phyloP scores from a whole-genome alignment of 2,888 invertebrate species.

The Nebria brevicollis region DNA sequence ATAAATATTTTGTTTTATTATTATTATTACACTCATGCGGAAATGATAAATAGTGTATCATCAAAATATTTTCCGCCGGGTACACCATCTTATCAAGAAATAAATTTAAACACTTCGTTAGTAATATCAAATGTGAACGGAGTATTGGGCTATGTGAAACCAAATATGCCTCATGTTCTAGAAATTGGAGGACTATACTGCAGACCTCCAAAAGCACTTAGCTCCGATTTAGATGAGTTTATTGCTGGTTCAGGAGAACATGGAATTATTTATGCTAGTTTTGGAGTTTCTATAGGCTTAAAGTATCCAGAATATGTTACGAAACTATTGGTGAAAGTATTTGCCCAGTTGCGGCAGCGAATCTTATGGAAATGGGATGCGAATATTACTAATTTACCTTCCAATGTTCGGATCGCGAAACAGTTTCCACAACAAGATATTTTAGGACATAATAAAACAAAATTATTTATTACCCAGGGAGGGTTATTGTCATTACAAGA shows the following conservation, averaged over 20 bases:
- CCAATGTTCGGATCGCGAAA: conserved; percentile 21
- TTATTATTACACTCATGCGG: not conserved
- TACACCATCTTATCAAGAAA: conserved; percentile 15
- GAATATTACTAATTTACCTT: conserved; percentile 15
- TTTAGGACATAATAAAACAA: conserved; percentile 33
- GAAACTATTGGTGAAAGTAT: conserved; percentile 20
- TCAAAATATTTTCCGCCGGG: conserved; percentile 17
- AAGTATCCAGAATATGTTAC: not conserved
- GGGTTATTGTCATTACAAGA: conserved; percentile 33
- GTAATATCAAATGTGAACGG: conserved; percentile 14
- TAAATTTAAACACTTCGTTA: conserved; percentile 22
- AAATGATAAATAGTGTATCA: conserved; percentile 14
- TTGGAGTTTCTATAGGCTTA: conserved; percentile 20
- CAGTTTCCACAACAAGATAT: conserved; percentile 32
- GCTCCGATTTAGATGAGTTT: conserved; percentile 21
- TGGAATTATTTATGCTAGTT: conserved; percentile 32
- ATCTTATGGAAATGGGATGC: conserved; percentile 22
- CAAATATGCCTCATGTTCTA: conserved; percentile 18
- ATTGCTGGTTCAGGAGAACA: conserved; percentile 20
- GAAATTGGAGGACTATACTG: conserved; percentile 28
- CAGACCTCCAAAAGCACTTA: conserved; percentile 23
- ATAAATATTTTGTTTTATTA: not conserved
- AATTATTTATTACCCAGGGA: conserved; percentile 36
- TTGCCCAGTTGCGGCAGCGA: conserved; percentile 20
- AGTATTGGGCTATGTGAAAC: conserved; percentile 16